A percentile compares a stretch with the other conserved stretches of the same genome.
Evolutionary conservation across 2,113 vertebrate species (phyloP).

Genomic region (Mionectes macconnelli): DNA sequence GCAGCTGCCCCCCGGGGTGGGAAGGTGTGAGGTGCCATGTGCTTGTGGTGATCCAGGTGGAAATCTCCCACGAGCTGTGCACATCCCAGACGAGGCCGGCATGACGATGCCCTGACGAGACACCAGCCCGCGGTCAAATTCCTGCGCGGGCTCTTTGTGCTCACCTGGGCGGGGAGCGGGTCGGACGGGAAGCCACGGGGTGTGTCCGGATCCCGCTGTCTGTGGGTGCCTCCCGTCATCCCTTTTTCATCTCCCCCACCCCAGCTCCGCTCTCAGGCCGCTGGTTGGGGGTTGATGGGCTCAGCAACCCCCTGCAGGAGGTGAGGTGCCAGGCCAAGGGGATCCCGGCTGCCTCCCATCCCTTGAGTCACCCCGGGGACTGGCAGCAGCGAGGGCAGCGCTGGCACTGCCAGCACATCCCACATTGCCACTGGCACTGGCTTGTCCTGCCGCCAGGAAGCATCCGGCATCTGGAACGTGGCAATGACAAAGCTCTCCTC

Average conservation of each 20-base stretch:
- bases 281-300: neutral
- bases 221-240: neutral
- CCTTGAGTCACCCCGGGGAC: neutral
- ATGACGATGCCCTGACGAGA: conserved; percentile 11
- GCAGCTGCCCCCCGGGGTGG: neutral
- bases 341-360: neutral
- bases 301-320: neutral
- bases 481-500: neutral
- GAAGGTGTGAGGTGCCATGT: neutral
- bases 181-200: neutral
- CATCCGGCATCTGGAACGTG: neutral
- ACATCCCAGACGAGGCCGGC: neutral
- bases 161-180: neutral
- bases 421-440: neutral
- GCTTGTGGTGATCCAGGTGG: neutral
- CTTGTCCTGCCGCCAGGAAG: neutral
- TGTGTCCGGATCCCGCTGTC: neutral
- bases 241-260: conserved; percentile 15
- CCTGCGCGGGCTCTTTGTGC: neutral
- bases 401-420: neutral
- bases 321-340: neutral
- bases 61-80: neutral
- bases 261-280: neutral
- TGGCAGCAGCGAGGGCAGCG: neutral
- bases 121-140: conserved; percentile 32